Evolutionary conservation across 2,797 vertebrate species (phyloP), one percentile per base, ranked within the genome.

Genomic region (Protonibea diacanthus): DNA sequence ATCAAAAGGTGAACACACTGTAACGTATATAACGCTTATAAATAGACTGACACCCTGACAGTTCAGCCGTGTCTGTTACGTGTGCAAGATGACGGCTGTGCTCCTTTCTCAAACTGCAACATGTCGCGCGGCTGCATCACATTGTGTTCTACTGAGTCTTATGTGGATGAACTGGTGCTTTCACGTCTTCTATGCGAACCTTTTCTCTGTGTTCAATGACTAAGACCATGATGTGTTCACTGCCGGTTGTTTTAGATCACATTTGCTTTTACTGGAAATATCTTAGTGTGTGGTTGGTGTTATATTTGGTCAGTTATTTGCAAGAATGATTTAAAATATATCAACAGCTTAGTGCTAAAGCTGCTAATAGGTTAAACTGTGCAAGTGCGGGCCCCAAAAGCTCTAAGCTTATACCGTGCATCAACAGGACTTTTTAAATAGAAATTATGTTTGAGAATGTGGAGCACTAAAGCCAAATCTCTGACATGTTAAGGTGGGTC

Each of bases 11-110:
- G 27, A 55, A 53, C 21, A 14, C 21, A 42, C 65, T 55, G 51
- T 59, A 49, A 42, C 20, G 8, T 9, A 38, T 38, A 2, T 38
- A 38, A 38, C 4, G 49, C 38, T 0, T 59, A 84, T 76, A 82
- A 84, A 88, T 77, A 83, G 76, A 53, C 48, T 3, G 15, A 74
- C 56, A 18, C 23, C 3, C 49, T 74, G 64, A 73, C 70, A 71
- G 78, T 70, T 71, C 52, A 77, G 74, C 61, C 53, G 55, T 49
- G 51, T 76, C 71, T 67, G 62, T 76, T 80, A 65, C 44, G 15
- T 80, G 69, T 87, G 40, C 10, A 25, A 52, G 49, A 60, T 75
- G 60, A 58, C 5, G 17, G 51, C 60, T 82, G 65, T 74, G 80
- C 61, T 59, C 40, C 40, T 38, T 60, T 47, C 68, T 81, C 18